A percentile compares a stretch with the other conserved stretches of the same genome.
phyloP scores from a whole-genome alignment of 2,113 vertebrate genomes.

The Ia io region DNA sequence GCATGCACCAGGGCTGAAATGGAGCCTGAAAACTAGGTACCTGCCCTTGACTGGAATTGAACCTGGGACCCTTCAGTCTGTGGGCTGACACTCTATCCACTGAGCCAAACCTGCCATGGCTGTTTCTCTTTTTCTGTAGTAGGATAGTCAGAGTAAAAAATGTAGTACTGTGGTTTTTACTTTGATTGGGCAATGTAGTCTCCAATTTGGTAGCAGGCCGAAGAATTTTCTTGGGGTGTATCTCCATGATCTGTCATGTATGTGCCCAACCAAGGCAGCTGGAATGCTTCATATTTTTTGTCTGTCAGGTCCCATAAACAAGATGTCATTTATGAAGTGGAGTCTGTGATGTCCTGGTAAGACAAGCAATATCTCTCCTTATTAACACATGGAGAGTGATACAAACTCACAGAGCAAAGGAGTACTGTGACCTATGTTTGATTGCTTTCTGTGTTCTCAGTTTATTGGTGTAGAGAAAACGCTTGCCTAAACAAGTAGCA shows the following conservation, averaged over 20 bases:
- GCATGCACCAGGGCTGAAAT: too few relatives aligned
- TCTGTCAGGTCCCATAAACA: neutral
- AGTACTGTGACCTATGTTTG: neutral
- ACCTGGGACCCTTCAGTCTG: too few relatives aligned
- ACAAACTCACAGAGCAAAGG: neutral
- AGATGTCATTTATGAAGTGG: neutral
- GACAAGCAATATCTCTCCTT: neutral
- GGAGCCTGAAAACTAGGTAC: too few relatives aligned
- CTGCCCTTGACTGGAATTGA: too few relatives aligned
- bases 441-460: neutral
- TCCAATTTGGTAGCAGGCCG: neutral
- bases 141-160: neutral
- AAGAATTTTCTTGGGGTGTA: neutral
- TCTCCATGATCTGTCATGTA: neutral
- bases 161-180: accelerated
- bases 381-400: neutral
- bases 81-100: too few relatives aligned
- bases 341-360: neutral
- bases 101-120: too few relatives aligned
- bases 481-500: neutral
- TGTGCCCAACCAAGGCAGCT: neutral
- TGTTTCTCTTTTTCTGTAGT: neutral
- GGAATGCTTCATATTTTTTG: neutral
- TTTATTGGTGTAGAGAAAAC: neutral
- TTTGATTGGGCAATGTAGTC: neutral